Base-by-base conservation (phyloP, 2,113 vertebrate genomes). In the Cacatua alba region DNA sequence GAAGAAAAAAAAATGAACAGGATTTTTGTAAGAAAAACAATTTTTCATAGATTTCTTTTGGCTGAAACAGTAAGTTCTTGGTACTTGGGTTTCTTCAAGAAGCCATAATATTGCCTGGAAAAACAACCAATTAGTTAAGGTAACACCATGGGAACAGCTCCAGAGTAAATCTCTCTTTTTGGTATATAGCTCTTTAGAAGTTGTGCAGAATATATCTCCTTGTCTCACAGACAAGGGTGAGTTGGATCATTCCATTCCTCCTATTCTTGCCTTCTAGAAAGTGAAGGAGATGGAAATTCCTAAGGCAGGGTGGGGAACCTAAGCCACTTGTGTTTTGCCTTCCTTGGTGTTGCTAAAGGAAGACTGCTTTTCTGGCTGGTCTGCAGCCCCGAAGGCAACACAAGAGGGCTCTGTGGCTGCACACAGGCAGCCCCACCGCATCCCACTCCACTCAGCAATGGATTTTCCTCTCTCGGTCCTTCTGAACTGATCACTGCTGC, bases 341-440 rank as follows among this genome's bases (percentile, higher is more conserved):
- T 46, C 12, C 29, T 55, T 6, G 17, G 16, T 44, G 18, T 20
- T 3, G 18, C 5, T 35, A 52, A 57, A 52, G 28, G 16, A n/a
- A 7, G 25, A 13, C 88, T 17, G 68, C 33, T 90, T 63, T 20
- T 14, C 13, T 5, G 85, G 19, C 70, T 3, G 49, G 5, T 90
- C 79, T 74, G 95, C 92, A 91, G 15, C 35, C 53, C 84, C 6
- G 80, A 79, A 86, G 72, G 48, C 35, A 67, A 95, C 95, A 88
- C 53, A 17, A 97, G 96, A 94, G 96, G 94, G 96, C 96, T 95
- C 97, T 95, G 94, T 97, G 92, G 92, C 90, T 91, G 94, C 96
- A 19, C 91, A 53, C 37, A 84, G 91, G 46, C 88, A 88, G 8
- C 28, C 39, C 80, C 52, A 15, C 9, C 88, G 2, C 64, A 7